These are phyloP conservation scores for Ericerus pela DNA, from an alignment of 1,140 invertebrate species.

Conservation along the genomic window DNA sequence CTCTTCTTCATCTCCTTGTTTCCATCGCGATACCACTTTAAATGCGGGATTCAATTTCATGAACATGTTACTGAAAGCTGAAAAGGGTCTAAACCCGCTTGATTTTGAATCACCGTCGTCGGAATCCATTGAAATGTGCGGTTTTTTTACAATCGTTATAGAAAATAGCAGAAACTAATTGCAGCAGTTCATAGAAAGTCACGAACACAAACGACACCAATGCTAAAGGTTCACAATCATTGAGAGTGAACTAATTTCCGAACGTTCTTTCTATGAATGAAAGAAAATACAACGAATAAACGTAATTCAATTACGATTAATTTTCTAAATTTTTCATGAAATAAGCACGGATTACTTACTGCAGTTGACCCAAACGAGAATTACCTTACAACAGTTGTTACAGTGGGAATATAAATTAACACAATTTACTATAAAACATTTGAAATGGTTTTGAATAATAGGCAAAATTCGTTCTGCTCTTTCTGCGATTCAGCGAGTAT, in stretches of 20 bases:
- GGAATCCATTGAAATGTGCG: not conserved
- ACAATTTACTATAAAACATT: too few relatives aligned
- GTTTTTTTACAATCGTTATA: not conserved
- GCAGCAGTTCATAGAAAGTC: not conserved
- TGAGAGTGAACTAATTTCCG: not conserved
- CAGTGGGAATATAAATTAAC: too few relatives aligned
- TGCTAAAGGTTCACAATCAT: not conserved
- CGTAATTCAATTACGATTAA: not conserved
- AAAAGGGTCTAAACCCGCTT: constrained; percentile 16
- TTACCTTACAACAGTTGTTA: too few relatives aligned
- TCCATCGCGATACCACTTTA: constrained; percentile 93
- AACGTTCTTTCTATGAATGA: not conserved
- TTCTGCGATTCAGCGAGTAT: too few relatives aligned
- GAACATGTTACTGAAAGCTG: constrained; percentile 77
- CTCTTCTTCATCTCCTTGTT: constrained; percentile 92
- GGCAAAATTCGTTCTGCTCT: too few relatives aligned
- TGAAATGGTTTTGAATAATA: too few relatives aligned
- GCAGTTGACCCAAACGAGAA: too few relatives aligned
- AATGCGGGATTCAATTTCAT: constrained; percentile 93
- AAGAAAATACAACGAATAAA: not conserved
- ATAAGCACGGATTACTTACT: too few relatives aligned
- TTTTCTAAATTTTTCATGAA: too few relatives aligned
- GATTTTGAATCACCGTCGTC: not conserved
- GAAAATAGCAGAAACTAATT: not conserved
- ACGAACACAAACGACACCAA: not conserved